A percentile compares a stretch with the other conserved stretches of the same genome.
Evolutionary conservation across 2,797 vertebrate species (phyloP).

Genomic region (Champsocephalus gunnari): DNA sequence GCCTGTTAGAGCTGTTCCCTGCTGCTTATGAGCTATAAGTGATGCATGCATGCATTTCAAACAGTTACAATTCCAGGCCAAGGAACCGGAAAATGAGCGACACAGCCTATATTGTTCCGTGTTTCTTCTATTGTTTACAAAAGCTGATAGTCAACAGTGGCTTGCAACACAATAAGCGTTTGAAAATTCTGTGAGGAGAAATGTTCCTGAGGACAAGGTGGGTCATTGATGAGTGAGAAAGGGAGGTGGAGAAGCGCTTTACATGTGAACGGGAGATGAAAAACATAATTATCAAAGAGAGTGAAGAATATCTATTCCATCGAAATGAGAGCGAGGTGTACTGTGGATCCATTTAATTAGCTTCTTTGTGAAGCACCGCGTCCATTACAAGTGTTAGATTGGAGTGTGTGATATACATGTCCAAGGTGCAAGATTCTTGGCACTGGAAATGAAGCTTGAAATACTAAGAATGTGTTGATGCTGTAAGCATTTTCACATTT

Average conservation of each 20-base stretch:
- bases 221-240: conserved; percentile 6
- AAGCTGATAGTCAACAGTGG: neutral
- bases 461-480: too few species aligned
- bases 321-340: conserved; percentile 5
- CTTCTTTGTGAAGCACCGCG: conserved; percentile 14
- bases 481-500: too few species aligned
- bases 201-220: neutral
- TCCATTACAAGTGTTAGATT: conserved; percentile 6
- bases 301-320: conserved; percentile 23
- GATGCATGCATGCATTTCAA: conserved; percentile 44
- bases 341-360: conserved; percentile 34
- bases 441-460: too few species aligned
- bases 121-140: neutral
- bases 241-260: neutral
- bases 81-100: conserved; percentile 31
- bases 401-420: neutral
- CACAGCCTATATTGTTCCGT: neutral
- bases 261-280: conserved; percentile 24
- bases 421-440: too few species aligned
- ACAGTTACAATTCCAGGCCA: conserved; percentile 30
- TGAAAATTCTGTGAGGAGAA: neutral
- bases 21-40: conserved; percentile 43
- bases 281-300: conserved; percentile 31
- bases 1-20: conserved; percentile 39
- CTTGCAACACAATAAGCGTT: neutral